These are phyloP conservation scores for Lasiurus borealis DNA, from an alignment of 2,113 vertebrate species.

Conservation along the genomic window DNA sequence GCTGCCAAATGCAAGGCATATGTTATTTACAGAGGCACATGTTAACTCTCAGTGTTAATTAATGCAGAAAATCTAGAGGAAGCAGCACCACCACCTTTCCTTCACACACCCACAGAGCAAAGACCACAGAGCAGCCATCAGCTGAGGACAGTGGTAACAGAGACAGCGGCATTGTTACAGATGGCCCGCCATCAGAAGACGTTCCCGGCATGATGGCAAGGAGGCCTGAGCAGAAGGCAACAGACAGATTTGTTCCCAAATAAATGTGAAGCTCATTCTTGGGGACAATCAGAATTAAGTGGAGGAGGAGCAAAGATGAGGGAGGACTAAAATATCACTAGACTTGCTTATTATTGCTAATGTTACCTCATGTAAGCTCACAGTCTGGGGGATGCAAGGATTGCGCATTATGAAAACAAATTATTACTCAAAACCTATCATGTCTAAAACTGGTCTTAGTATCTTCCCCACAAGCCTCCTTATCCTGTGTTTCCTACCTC, in stretches of 20 bases:
- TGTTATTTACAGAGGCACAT: not conserved
- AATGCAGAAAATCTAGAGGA: slow-evolving; percentile 28
- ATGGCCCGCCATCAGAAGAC: slow-evolving; percentile 49
- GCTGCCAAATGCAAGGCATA: not conserved
- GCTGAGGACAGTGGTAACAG: not conserved
- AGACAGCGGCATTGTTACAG: slow-evolving; percentile 20
- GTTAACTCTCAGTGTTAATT: not conserved
- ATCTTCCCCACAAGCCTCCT: not conserved
- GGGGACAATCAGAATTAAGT: slow-evolving; percentile 15
- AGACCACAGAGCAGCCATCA: not conserved
- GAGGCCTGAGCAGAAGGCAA: slow-evolving; percentile 66
- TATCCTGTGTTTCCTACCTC: not conserved
- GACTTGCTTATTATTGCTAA: not conserved
- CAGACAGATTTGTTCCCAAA: slow-evolving; percentile 71
- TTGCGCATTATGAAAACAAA: not conserved
- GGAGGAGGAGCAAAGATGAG: slow-evolving; percentile 22
- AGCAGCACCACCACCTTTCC: not conserved
- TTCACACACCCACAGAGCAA: not conserved
- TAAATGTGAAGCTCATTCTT: slow-evolving; percentile 31
- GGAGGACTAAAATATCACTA: not conserved
- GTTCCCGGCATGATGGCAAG: slow-evolving; percentile 58
- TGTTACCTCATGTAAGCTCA: slow-evolving; percentile 21
- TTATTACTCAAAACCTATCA: not conserved
- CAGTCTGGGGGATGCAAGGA: not conserved
- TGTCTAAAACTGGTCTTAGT: not conserved